These are phyloP conservation scores for Oeneis ivallda DNA, from an alignment of 2,888 invertebrate genomes.

Conservation along the genomic window DNA sequence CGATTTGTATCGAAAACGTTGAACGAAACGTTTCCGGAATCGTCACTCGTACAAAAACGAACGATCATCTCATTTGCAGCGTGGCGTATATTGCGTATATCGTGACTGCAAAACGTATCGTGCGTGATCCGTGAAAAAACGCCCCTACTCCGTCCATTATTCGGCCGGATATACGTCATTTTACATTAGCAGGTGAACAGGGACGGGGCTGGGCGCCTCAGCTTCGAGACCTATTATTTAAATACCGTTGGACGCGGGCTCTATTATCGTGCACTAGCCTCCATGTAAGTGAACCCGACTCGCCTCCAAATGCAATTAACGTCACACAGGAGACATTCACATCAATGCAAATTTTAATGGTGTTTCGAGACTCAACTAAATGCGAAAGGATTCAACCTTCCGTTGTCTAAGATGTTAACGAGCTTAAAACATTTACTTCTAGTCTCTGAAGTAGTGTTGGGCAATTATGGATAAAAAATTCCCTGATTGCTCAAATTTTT, in stretches of 20 bases:
- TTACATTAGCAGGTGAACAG: constrained; percentile 55
- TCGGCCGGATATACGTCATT: constrained; percentile 47
- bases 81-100: neutral
- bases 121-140: neutral
- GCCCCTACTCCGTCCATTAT: constrained; percentile 31
- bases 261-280: constrained; percentile 59
- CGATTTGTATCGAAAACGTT: too few species aligned
- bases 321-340: constrained; percentile 44
- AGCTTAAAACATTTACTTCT: neutral
- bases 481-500: too few species aligned
- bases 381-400: neutral
- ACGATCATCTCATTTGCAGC: too few species aligned
- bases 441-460: neutral
- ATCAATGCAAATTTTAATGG: constrained; percentile 27
- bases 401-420: neutral
- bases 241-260: constrained; percentile 68
- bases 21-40: too few species aligned
- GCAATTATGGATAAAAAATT: too few species aligned
- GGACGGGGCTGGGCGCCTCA: constrained; percentile 44
- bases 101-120: neutral
- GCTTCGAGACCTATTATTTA: constrained; percentile 67
- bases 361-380: constrained; percentile 8
- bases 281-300: constrained; percentile 58
- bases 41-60: too few species aligned
- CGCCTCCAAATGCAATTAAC: constrained; percentile 50